Percentiles rank a stretch among this genome's conserved stretches.
Conservation (phyloP, 2,113 vertebrate genomes). For the Talpa occidentalis region DNA sequence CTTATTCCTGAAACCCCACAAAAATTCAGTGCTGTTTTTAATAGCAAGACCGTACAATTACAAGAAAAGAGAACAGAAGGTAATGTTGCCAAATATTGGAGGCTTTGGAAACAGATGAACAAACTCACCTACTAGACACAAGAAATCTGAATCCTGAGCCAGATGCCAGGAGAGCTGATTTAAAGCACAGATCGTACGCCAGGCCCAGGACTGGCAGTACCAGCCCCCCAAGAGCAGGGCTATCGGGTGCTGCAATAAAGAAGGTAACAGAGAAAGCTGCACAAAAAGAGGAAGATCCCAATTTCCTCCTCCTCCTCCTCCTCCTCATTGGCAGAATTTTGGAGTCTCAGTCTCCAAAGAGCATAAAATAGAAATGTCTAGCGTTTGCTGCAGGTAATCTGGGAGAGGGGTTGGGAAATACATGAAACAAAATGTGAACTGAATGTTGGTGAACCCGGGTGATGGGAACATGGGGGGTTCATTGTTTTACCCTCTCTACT, state of each 20-base stretch:
- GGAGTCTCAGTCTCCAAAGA: not conserved
- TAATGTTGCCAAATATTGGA: not conserved
- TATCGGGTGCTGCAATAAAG: not conserved
- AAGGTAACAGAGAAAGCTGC: not conserved
- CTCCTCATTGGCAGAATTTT: not conserved
- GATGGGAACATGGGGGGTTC: not conserved
- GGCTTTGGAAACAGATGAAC: conserved; percentile 33
- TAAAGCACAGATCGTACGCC: not conserved
- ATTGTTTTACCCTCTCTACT: not conserved
- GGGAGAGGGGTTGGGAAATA: not conserved
- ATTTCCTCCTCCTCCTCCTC: not conserved
- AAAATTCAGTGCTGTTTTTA: not conserved
- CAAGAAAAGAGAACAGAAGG: not conserved
- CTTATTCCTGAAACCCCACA: not conserved
- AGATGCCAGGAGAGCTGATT: not conserved
- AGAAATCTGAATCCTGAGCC: conserved; percentile 10
- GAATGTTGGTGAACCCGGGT: not conserved
- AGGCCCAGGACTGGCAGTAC: not conserved
- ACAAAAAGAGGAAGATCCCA: not conserved
- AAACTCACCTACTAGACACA: not conserved
- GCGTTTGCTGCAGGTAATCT: not conserved
- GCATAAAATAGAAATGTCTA: not conserved
- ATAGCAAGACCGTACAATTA: conserved; percentile 1
- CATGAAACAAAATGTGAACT: not conserved
- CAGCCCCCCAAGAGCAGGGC: not conserved